Evolutionary conservation across 2,888 invertebrate species (phyloP).

Genomic region (Nycteola revayana): DNA sequence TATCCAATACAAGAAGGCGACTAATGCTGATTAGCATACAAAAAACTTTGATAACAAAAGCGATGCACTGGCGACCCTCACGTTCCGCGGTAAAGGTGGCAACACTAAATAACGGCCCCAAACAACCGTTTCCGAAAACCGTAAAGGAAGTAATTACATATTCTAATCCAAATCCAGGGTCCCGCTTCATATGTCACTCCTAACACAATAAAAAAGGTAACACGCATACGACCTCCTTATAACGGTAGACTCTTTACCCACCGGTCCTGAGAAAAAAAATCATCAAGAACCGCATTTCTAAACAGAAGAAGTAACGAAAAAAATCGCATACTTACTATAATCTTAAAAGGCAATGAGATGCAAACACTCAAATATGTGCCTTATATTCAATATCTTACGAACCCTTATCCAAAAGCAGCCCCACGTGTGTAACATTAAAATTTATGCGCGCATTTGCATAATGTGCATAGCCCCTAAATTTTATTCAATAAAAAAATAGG

Average conservation of each 20-base stretch:
- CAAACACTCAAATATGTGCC: conserved; percentile 36
- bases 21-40: conserved; percentile 33
- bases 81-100: conserved; percentile 50
- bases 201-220: conserved; percentile 66
- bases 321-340: conserved; percentile 73
- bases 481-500: conserved; percentile 83
- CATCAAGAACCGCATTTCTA: conserved; percentile 65
- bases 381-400: conserved; percentile 32
- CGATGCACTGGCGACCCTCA: conserved; percentile 33
- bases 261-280: conserved; percentile 74
- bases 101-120: conserved; percentile 55
- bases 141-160: conserved; percentile 82
- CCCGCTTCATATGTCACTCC: conserved; percentile 78
- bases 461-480: conserved; percentile 81
- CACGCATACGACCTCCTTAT: conserved; percentile 56
- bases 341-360: conserved; percentile 51
- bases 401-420: conserved; percentile 34
- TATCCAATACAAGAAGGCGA: conserved; percentile 13
- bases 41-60: conserved; percentile 31
- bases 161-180: conserved; percentile 73
- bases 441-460: conserved; percentile 83
- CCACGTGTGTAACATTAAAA: conserved; percentile 58
- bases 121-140: conserved; percentile 75
- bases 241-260: conserved; percentile 67
- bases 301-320: conserved; percentile 51